Conservation (phyloP, 2,888 invertebrate species). For the Gerris lacustris region DNA sequence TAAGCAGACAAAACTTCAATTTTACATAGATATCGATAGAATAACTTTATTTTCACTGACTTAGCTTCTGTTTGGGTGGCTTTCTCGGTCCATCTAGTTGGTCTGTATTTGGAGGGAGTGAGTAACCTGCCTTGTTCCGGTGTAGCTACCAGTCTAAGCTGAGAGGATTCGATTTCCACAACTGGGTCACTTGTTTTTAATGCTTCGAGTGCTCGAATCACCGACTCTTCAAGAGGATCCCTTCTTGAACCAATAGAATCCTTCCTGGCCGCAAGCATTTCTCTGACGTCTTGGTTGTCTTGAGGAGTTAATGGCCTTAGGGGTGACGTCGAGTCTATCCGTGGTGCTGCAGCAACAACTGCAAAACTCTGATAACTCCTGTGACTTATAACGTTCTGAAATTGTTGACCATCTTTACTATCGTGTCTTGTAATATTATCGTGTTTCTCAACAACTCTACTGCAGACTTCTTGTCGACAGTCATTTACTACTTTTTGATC, state of each 20-base stretch:
- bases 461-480: not conserved
- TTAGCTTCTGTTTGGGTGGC: constrained; percentile 49
- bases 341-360: not conserved
- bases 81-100: constrained; percentile 40
- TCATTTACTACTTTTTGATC: not conserved
- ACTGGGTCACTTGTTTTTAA: constrained; percentile 18
- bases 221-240: constrained; percentile 5
- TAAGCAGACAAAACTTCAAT: no score
- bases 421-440: no score
- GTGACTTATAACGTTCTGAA: not conserved
- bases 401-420: not conserved
- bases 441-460: not conserved
- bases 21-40: no score
- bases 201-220: constrained; percentile 8
- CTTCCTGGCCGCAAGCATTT: not conserved
- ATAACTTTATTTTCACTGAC: no score
- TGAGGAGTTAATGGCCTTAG: not conserved
- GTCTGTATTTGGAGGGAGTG: constrained; percentile 46
- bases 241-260: not conserved
- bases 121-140: constrained; percentile 37
- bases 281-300: not conserved
- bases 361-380: not conserved
- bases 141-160: constrained; percentile 22
- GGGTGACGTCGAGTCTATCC: not conserved
- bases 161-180: constrained; percentile 22